Percentiles rank a stretch among this genome's conserved stretches.
These are phyloP conservation scores for Smithornis capensis DNA, from an alignment of 2,113 vertebrate species.

Conservation along the genomic window DNA sequence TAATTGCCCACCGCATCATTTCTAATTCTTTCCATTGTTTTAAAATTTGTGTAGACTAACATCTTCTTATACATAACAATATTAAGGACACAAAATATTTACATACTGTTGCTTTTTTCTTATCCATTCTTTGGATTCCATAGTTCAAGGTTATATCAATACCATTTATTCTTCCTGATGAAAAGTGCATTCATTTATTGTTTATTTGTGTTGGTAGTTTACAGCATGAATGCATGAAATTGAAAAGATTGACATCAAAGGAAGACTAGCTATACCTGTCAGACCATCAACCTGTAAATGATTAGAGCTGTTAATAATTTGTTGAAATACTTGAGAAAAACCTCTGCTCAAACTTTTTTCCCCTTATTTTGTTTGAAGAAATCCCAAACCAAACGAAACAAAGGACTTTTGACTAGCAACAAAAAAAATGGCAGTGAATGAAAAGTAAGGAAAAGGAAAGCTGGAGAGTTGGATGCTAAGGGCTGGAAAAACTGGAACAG, in stretches of 20 bases:
- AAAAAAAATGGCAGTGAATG: background rate
- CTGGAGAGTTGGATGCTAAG: background rate
- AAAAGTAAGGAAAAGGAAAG: background rate
- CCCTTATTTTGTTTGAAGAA: background rate
- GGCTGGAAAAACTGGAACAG: background rate
- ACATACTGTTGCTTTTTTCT: background rate
- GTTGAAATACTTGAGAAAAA: background rate
- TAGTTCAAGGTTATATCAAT: background rate
- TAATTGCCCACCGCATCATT: accelerated
- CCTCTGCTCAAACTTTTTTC: background rate
- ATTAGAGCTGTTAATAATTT: background rate
- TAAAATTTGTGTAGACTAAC: background rate
- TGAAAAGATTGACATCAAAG: background rate
- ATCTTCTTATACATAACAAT: background rate
- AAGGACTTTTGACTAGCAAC: background rate
- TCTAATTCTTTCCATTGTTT: background rate
- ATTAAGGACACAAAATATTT: background rate
- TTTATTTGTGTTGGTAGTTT: background rate
- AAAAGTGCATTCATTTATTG: background rate
- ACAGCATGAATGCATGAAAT: background rate
- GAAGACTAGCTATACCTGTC: background rate
- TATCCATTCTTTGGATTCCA: background rate
- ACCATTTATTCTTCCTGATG: background rate
- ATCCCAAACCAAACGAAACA: background rate
- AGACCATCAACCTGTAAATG: background rate